Percentiles rank a stretch among this genome's conserved stretches.
Conservation (phyloP, 2,797 vertebrate genomes). For the Mionectes olivaceus region DNA sequence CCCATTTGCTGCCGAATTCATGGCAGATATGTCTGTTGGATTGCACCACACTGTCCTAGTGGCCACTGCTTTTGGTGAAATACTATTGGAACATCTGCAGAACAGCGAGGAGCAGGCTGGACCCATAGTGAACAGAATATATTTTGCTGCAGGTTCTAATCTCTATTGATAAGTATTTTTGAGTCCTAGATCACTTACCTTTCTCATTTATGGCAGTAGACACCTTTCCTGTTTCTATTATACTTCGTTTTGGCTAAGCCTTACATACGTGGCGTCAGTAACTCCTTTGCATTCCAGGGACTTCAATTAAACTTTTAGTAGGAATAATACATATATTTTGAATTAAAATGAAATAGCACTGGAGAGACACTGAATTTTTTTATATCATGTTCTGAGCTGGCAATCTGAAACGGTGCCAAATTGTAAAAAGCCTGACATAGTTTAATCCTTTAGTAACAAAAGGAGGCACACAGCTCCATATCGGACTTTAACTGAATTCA, state of each 20-base stretch:
- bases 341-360: background rate
- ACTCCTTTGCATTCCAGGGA: background rate
- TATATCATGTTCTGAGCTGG: background rate
- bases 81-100: background rate
- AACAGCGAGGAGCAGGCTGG: background rate
- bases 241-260: background rate
- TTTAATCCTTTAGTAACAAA: background rate
- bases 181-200: background rate
- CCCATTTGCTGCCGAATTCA: background rate
- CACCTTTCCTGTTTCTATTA: background rate
- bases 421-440: background rate
- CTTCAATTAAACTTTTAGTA: constrained; percentile 2
- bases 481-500: background rate
- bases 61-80: background rate
- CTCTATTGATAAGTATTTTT: background rate
- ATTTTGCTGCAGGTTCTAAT: background rate
- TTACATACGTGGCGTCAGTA: background rate
- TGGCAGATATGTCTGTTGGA: background rate
- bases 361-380: background rate
- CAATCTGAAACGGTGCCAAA: background rate
- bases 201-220: background rate
- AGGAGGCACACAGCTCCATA: background rate
- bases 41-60: background rate
- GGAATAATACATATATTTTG: background rate
- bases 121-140: background rate